A percentile compares a stretch with the other conserved stretches of the same genome.
These are phyloP conservation scores for Laothoe populi DNA, from an alignment of 2,888 invertebrate genomes.

Conservation along the genomic window DNA sequence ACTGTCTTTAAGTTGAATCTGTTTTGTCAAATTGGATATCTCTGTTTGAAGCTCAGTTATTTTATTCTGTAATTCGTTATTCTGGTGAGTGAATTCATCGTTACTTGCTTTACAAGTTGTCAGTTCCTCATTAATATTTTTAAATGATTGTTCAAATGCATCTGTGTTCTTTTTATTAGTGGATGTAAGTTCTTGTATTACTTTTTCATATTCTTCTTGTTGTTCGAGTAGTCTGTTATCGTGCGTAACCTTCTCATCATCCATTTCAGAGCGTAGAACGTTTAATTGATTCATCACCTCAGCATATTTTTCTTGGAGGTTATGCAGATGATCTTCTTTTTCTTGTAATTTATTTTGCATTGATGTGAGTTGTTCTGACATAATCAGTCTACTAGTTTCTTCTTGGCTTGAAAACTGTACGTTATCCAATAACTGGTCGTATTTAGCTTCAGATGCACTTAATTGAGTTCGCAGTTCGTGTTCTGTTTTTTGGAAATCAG, in stretches of 20 bases:
- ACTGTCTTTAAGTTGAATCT: constrained; percentile 66
- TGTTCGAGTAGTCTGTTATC: constrained; percentile 73
- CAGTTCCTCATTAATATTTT: constrained; percentile 59
- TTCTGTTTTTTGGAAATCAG: constrained; percentile 84
- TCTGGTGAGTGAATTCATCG: constrained; percentile 55
- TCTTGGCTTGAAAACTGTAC: constrained; percentile 77
- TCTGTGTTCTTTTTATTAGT: constrained; percentile 52
- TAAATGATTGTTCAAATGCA: constrained; percentile 51
- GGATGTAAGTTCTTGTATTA: constrained; percentile 58
- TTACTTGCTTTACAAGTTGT: constrained; percentile 50
- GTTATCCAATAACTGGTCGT: constrained; percentile 74
- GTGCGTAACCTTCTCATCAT: constrained; percentile 73
- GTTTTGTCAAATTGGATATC: constrained; percentile 57
- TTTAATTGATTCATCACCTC: constrained; percentile 72
- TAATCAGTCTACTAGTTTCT: constrained; percentile 74
- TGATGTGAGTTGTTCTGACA: constrained; percentile 69
- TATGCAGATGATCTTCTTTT: constrained; percentile 71
- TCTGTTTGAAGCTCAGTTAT: constrained; percentile 52
- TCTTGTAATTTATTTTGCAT: constrained; percentile 75
- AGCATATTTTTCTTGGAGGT: constrained; percentile 71
- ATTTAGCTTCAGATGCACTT: constrained; percentile 74
- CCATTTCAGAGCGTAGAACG: constrained; percentile 73
- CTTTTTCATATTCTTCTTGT: constrained; percentile 77
- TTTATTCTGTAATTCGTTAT: constrained; percentile 51
- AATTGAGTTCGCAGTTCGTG: constrained; percentile 80